Percentiles rank a stretch among this genome's conserved stretches.
These are phyloP conservation scores for Chunga burmeisteri DNA, from an alignment of 2,113 vertebrate species.

Conservation along the genomic window DNA sequence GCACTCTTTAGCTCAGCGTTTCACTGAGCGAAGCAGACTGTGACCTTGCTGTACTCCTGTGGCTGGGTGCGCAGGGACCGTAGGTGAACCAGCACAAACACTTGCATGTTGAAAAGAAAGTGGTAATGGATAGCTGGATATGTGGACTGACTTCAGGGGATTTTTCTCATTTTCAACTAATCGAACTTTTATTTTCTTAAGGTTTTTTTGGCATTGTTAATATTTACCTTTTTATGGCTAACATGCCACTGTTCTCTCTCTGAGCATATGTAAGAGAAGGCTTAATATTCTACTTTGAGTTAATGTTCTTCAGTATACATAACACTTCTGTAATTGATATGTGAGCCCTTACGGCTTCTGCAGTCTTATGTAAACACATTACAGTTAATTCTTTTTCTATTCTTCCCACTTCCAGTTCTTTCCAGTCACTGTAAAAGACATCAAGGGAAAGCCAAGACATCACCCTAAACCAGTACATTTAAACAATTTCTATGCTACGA, in stretches of 20 bases:
- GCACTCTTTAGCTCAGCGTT: background rate
- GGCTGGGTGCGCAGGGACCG: background rate
- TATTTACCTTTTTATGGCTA: background rate
- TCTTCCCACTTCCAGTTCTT: background rate
- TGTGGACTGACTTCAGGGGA: background rate
- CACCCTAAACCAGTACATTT: background rate
- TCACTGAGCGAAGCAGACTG: background rate
- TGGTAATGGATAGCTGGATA: background rate
- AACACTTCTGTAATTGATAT: background rate
- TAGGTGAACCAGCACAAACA: background rate
- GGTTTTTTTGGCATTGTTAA: background rate
- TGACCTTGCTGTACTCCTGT: background rate
- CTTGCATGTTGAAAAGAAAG: background rate
- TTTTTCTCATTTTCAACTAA: background rate
- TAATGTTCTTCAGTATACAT: background rate
- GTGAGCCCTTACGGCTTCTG: background rate
- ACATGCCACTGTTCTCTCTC: background rate
- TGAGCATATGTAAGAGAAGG: background rate
- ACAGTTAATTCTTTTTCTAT: background rate
- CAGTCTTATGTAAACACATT: background rate
- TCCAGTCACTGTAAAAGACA: background rate
- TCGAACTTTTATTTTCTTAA: background rate
- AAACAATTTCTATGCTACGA: too few species aligned
- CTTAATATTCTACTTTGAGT: background rate
- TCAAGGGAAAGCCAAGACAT: background rate